phyloP scores from a whole-genome alignment of 2,113 vertebrate genomes.

The Dinomys branickii region DNA sequence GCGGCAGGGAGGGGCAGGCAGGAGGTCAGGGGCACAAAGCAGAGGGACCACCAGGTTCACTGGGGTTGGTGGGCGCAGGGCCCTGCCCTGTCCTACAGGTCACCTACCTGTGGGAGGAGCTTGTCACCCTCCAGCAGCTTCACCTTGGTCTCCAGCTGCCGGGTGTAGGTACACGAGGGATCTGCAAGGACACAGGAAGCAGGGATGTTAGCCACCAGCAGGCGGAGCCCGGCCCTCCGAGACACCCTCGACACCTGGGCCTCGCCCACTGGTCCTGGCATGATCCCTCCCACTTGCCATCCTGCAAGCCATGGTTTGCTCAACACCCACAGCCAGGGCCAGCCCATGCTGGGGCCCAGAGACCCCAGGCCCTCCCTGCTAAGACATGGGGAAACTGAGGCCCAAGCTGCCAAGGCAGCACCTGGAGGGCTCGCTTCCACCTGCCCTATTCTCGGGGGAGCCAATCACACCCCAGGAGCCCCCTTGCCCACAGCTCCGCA shows the following conservation, averaged over 20 bases:
- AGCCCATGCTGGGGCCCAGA: rapidly evolving
- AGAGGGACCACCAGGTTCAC: too few relatives aligned
- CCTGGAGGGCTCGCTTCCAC: rapidly evolving
- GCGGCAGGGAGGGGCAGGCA: rapidly evolving
- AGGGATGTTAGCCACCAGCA: rapidly evolving
- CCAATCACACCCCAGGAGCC: neutral
- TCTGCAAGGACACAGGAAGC: slow-evolving; percentile 86
- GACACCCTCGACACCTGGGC: neutral
- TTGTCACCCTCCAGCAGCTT: slow-evolving; percentile 95
- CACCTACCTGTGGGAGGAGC: slow-evolving; percentile 93
- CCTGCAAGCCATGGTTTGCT: too few relatives aligned
- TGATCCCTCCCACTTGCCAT: rapidly evolving
- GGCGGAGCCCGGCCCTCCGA: neutral
- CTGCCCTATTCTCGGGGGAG: neutral
- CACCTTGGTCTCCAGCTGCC: slow-evolving; percentile 96
- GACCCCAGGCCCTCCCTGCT: neutral
- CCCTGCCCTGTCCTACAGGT: rapidly evolving
- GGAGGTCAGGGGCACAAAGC: rapidly evolving
- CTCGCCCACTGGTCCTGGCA: neutral
- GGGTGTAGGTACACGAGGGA: slow-evolving; percentile 94
- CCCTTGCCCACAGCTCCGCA: neutral
- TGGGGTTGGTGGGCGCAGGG: rapidly evolving
- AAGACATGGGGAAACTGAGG: neutral
- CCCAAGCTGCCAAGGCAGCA: neutral
- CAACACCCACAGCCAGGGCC: neutral